phyloP scores from a whole-genome alignment of 1,140 invertebrate genomes.

The Papilio polytes region DNA sequence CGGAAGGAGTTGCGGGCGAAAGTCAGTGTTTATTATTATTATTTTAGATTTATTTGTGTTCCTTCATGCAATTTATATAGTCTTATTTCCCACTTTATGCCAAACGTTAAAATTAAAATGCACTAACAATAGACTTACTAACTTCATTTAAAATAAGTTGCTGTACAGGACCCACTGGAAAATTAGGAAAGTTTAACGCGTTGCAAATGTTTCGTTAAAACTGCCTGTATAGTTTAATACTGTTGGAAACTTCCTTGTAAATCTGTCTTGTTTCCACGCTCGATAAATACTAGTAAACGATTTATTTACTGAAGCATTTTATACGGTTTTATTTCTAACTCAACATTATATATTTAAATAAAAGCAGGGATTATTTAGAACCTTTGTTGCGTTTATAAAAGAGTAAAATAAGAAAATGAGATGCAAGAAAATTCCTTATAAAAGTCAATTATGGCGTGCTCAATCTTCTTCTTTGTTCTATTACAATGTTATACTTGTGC shows the following conservation, averaged over 20 bases:
- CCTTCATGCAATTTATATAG: neutral
- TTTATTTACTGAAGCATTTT: neutral
- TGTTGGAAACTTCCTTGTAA: neutral
- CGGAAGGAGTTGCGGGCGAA: no score
- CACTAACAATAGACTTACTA: neutral
- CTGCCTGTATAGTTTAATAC: neutral
- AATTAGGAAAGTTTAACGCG: constrained; percentile 9
- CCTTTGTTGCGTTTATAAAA: neutral
- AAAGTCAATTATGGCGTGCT: neutral
- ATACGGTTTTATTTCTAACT: neutral
- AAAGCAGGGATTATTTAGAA: neutral
- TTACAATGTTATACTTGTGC: neutral
- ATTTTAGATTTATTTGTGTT: no score
- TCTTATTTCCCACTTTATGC: neutral
- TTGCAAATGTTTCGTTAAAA: constrained; percentile 10
- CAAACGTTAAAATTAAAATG: neutral
- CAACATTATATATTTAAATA: neutral
- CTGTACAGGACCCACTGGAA: neutral
- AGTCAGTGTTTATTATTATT: no score
- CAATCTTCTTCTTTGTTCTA: neutral
- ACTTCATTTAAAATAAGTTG: neutral
- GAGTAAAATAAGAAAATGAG: neutral
- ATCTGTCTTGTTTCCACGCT: neutral
- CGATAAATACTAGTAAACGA: neutral
- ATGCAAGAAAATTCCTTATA: constrained; percentile 19